Conservation (phyloP, 1,140 invertebrate genomes). For the Saccostrea cuccullata region DNA sequence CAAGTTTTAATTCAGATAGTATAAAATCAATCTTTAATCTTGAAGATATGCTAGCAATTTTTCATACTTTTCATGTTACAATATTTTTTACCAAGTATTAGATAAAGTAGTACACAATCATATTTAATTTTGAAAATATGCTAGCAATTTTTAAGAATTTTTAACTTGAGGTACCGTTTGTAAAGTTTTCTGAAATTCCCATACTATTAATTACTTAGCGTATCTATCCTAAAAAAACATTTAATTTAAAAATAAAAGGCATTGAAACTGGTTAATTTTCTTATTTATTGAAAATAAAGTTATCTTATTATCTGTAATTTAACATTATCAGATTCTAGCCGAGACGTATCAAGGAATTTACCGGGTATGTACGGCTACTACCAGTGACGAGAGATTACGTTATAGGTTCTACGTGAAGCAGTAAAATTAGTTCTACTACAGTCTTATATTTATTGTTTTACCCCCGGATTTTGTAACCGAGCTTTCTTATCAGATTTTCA, state of each 20-base stretch:
- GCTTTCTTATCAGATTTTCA: constrained; percentile 22
- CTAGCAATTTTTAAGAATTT: too few relatives aligned
- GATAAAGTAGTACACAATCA: too few relatives aligned
- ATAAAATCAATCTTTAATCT: too few relatives aligned
- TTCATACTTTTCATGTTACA: too few relatives aligned
- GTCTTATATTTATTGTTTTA: constrained; percentile 7
- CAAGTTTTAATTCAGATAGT: too few relatives aligned
- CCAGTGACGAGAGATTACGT: not conserved
- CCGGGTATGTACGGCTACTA: not conserved
- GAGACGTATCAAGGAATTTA: not conserved
- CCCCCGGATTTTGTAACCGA: constrained; percentile 20
- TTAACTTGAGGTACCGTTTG: too few relatives aligned
- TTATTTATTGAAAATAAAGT: constrained; percentile 1
- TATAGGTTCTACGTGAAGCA: not conserved
- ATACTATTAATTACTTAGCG: too few relatives aligned
- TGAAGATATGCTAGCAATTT: too few relatives aligned
- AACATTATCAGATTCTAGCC: not conserved
- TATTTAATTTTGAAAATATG: too few relatives aligned
- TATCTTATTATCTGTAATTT: not conserved
- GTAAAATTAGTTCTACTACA: constrained; percentile 13
- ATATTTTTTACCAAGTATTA: too few relatives aligned
- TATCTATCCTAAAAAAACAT: too few relatives aligned
- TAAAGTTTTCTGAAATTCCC: too few relatives aligned
- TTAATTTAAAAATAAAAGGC: not conserved
- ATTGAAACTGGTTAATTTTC: not conserved